A percentile compares a stretch with the other conserved stretches of the same genome.
These are phyloP conservation scores for Ferrisia virgata DNA, from an alignment of 2,888 invertebrate species.

Conservation along the genomic window DNA sequence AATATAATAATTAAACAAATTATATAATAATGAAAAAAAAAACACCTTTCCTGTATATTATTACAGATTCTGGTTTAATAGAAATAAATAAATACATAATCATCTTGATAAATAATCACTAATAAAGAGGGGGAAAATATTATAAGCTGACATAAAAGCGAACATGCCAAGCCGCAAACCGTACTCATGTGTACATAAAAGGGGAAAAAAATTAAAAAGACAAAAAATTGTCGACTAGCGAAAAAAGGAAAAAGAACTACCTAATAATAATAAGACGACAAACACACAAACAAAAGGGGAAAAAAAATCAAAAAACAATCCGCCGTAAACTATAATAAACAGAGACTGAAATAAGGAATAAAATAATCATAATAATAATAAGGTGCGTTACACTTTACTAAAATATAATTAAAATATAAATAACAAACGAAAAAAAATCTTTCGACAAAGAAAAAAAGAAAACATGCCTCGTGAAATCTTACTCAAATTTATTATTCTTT, in stretches of 20 bases:
- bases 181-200: neutral
- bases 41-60: constrained; percentile 44
- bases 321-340: neutral
- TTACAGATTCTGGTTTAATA: constrained; percentile 35
- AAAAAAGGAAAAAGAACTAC: neutral
- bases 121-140: neutral
- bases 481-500: neutral
- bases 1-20: constrained; percentile 36
- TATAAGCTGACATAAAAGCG: neutral
- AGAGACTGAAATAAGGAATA: neutral
- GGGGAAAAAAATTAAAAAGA: neutral
- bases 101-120: constrained; percentile 2
- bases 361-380: constrained; percentile 8
- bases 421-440: constrained; percentile 9
- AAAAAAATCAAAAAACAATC: neutral
- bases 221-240: neutral
- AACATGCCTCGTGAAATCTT: neutral
- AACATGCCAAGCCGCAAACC: neutral
- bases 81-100: constrained; percentile 17
- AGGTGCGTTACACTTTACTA: constrained; percentile 18
- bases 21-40: constrained; percentile 23
- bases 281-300: neutral
- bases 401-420: constrained; percentile 29
- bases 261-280: neutral
- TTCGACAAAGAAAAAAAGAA: neutral